Base-by-base conservation (phyloP, 2,113 vertebrate genomes). In the Acrocephalus kingi region DNA sequence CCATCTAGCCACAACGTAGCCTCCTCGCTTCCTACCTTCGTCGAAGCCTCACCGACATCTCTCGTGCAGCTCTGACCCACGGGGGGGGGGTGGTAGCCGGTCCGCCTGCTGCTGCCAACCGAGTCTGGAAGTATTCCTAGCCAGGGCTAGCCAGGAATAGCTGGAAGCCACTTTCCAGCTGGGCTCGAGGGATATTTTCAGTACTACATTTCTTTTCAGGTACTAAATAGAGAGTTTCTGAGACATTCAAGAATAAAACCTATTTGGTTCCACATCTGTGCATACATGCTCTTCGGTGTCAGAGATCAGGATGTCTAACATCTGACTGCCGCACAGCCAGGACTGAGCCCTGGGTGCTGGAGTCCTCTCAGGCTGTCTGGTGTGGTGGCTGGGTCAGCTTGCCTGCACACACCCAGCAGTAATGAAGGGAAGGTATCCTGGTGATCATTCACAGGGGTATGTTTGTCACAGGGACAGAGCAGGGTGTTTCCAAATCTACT, bases 351-450 rank as follows among this genome's bases (percentile, higher is more conserved):
- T 21, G 2, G 1, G 15, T 27, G 41, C 33, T 73, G 58, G 62
- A 49, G 27, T 23, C 7, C 10, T 48, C 61, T 78, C 10, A 1
- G 49, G 51, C 27, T 82, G 15, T 5, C 27, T 23, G 27, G 41
- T 56, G 41, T 61, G 51, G 21, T 43, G 41, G 33, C 31, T 22
- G 61, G 20, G 27, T n/a, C 87, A 74, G 12, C 25, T 61, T 59
- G 20, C 3, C 23, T 39, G 55, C 11, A 12, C 6, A 4, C 13
- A 17, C 11, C 1, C 2, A 64, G 21, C 49, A 51, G 41, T 7
- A 28, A 11, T 2, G 24, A 16, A 22, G 62, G 66, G 30, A 41
- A 46, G 20, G 33, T 8, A 3, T 21, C 35, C 12, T 43, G 33
- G 13, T 11, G n/a, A 8, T 35, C 56, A 4, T 66, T 52, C 72